Conservation (phyloP, 2,888 invertebrate genomes). For the Blera fallax region DNA sequence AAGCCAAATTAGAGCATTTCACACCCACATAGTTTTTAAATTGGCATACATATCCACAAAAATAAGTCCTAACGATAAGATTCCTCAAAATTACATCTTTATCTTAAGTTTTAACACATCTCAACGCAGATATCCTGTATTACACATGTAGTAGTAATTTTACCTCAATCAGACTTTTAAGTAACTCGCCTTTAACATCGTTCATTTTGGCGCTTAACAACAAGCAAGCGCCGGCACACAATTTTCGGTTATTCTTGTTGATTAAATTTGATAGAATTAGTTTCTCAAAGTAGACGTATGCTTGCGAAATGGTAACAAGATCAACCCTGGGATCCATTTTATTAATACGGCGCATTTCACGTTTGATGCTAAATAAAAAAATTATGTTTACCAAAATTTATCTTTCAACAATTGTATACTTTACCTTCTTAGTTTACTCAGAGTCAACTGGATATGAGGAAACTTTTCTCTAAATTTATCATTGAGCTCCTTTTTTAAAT, state of each 20-base stretch:
- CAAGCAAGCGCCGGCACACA: conserved; percentile 97
- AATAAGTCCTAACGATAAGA: too few species aligned
- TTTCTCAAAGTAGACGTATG: conserved; percentile 99
- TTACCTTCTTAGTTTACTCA: conserved; percentile 97
- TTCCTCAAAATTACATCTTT: too few species aligned
- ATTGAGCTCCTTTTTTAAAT: conserved; percentile 97
- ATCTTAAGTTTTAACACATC: too few species aligned
- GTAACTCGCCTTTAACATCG: conserved; percentile 95
- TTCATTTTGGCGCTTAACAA: conserved; percentile 97
- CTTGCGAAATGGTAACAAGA: conserved; percentile 95
- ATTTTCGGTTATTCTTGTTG: conserved; percentile 96
- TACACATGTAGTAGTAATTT: conserved; percentile 34
- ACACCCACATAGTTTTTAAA: too few species aligned
- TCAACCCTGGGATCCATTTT: conserved; percentile 92
- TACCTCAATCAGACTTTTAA: conserved; percentile 95
- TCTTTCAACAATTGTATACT: background rate
- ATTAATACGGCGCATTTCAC: conserved; percentile 96
- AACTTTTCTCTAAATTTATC: conserved; percentile 98
- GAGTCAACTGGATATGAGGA: conserved; percentile 95
- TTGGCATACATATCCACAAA: too few species aligned
- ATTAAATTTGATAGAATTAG: conserved; percentile 95
- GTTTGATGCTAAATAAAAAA: conserved; percentile 89
- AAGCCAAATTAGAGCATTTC: too few species aligned
- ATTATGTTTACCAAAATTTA: background rate
- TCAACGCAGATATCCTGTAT: too few species aligned